Conservation (phyloP, 2,797 vertebrate genomes). For the Peromyscus aztecus region DNA sequence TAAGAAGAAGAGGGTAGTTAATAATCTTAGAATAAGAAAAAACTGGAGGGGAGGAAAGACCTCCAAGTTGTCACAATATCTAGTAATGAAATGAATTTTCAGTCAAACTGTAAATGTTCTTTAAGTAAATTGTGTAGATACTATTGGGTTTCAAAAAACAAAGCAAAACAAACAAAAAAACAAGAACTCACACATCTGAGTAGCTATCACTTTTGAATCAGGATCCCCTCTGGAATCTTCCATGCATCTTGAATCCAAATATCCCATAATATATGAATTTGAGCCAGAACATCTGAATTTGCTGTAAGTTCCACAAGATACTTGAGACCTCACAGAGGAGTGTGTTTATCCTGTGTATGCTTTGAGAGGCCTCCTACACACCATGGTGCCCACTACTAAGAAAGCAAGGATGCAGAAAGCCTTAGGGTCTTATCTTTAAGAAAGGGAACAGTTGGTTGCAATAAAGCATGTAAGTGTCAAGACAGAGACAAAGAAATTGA, state of each 20-base stretch:
- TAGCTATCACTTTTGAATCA: neutral
- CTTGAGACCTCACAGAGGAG: neutral
- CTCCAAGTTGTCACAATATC: neutral
- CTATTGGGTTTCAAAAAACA: neutral
- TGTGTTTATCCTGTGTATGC: accelerated
- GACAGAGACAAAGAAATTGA: neutral
- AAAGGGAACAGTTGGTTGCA: neutral
- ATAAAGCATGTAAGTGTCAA: neutral
- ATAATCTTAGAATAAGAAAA: neutral
- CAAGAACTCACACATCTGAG: neutral
- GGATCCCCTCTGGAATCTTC: neutral
- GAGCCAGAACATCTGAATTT: neutral
- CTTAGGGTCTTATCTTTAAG: neutral
- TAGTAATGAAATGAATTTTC: neutral
- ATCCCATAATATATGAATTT: neutral
- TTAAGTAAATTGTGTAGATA: neutral
- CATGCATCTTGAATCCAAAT: no score
- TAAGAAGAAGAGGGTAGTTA: neutral
- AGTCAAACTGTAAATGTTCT: neutral
- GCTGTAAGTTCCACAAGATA: neutral
- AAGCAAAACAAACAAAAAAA: neutral
- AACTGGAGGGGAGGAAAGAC: neutral
- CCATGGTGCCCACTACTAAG: no score
- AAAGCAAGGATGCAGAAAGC: neutral
- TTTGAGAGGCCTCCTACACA: neutral